phyloP scores from a whole-genome alignment of 2,113 vertebrate genomes.

The Tenrec ecaudatus region DNA sequence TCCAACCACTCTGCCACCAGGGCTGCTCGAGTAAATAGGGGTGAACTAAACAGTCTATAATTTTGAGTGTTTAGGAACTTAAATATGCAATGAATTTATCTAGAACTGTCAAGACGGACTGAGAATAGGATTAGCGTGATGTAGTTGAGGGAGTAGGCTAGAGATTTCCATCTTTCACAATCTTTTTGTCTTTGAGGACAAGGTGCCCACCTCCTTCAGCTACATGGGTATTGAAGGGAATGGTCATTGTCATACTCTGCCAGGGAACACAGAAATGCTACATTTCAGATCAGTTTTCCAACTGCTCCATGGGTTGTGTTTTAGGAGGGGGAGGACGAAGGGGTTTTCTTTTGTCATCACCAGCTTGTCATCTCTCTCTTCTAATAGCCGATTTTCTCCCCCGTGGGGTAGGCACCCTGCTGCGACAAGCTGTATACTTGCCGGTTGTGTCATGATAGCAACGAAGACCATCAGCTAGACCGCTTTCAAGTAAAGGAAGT shows the following conservation, averaged over 20 bases:
- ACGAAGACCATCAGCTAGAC: constrained; percentile 93
- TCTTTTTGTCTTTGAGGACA: constrained; percentile 19
- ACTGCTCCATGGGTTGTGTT: not conserved
- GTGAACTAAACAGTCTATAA: not conserved
- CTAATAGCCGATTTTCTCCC: constrained; percentile 10
- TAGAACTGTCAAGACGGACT: constrained; percentile 37
- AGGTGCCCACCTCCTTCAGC: not conserved
- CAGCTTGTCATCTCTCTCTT: not conserved
- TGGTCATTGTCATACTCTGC: constrained; percentile 9
- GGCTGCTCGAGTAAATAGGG: no score
- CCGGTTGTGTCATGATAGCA: constrained; percentile 94
- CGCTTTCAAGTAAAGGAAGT: constrained; percentile 94
- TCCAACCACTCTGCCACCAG: no score
- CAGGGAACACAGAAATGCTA: constrained; percentile 15
- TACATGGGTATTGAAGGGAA: not conserved
- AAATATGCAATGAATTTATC: constrained; percentile 38
- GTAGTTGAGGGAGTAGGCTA: not conserved
- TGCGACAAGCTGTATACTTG: constrained; percentile 96
- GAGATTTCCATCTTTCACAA: not conserved
- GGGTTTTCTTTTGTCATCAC: constrained; percentile 17
- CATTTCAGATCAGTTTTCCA: not conserved
- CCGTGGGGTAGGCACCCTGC: constrained; percentile 91
- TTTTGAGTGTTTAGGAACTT: constrained; percentile 28
- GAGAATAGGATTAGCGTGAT: constrained; percentile 32
- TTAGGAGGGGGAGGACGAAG: constrained; percentile 6